These are phyloP conservation scores for Trichechus manatus DNA, from an alignment of 2,113 vertebrate genomes.

Conservation along the genomic window DNA sequence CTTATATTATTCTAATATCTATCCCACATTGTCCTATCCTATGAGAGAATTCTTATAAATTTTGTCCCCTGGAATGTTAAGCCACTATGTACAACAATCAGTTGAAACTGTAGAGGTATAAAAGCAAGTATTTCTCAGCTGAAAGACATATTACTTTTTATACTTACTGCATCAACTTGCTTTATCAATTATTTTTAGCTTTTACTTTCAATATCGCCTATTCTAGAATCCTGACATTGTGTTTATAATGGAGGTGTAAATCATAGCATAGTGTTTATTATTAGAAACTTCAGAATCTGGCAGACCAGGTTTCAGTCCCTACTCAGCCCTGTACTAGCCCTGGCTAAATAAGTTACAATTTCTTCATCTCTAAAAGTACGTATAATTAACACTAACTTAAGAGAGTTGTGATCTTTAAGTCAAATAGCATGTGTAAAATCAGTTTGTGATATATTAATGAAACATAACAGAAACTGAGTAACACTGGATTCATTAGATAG, in stretches of 20 bases:
- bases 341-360: not conserved
- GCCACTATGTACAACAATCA: not conserved
- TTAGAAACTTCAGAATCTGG: not conserved
- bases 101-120: not conserved
- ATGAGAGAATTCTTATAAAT: not conserved
- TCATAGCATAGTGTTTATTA: not conserved
- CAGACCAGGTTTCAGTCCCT: not conserved
- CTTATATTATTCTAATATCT: not conserved
- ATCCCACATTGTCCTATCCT: not conserved
- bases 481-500: not conserved
- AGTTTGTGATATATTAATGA: conserved; percentile 15
- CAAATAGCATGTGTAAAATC: not conserved
- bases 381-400: not conserved
- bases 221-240: not conserved
- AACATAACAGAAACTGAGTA: not conserved
- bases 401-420: conserved; percentile 43
- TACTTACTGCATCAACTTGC: not conserved
- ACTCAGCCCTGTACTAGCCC: not conserved
- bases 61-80: conserved; percentile 15
- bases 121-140: conserved; percentile 13
- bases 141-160: conserved; percentile 20
- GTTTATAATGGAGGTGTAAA: conserved; percentile 8
- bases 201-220: conserved; percentile 19
- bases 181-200: conserved; percentile 43
- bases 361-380: not conserved